Evolutionary conservation across 2,113 vertebrate genomes (phyloP).

Genomic region (Chlamydotis undulata): DNA sequence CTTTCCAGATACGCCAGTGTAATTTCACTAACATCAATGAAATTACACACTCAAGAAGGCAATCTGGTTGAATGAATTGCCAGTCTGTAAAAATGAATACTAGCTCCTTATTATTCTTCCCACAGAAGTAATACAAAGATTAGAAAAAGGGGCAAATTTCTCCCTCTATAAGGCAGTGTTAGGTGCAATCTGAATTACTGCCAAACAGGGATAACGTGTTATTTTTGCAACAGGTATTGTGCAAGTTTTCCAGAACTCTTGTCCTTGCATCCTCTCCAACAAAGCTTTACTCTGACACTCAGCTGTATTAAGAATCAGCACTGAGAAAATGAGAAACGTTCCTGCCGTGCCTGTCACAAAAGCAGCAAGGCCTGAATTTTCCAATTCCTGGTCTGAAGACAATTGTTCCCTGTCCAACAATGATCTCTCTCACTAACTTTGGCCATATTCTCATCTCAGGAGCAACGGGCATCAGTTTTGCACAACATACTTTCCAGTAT

Average conservation of each 20-base stretch:
- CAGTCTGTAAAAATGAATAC: not conserved
- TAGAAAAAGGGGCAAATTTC: not conserved
- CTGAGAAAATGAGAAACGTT: not conserved
- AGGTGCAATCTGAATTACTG: not conserved
- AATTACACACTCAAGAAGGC: not conserved
- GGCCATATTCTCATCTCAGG: not conserved
- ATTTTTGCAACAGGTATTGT: not conserved
- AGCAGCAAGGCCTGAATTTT: not conserved
- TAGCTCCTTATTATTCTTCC: not conserved
- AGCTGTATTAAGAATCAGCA: not conserved
- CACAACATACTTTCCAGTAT: not conserved
- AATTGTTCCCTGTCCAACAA: not conserved
- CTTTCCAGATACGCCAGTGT: not conserved
- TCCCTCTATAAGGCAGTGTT: fast-evolving
- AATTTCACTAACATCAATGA: not conserved
- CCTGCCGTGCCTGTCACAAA: not conserved
- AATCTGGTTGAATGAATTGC: not conserved
- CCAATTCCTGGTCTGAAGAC: not conserved
- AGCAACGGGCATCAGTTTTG: not conserved
- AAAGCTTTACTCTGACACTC: not conserved
- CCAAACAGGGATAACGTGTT: not conserved
- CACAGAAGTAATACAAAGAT: not conserved
- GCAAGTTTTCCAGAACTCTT: not conserved
- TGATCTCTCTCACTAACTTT: not conserved
- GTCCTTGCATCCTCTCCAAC: not conserved